These are phyloP conservation scores for Scomberomorus guttatus DNA, from an alignment of 2,797 vertebrate species.

Conservation along the genomic window DNA sequence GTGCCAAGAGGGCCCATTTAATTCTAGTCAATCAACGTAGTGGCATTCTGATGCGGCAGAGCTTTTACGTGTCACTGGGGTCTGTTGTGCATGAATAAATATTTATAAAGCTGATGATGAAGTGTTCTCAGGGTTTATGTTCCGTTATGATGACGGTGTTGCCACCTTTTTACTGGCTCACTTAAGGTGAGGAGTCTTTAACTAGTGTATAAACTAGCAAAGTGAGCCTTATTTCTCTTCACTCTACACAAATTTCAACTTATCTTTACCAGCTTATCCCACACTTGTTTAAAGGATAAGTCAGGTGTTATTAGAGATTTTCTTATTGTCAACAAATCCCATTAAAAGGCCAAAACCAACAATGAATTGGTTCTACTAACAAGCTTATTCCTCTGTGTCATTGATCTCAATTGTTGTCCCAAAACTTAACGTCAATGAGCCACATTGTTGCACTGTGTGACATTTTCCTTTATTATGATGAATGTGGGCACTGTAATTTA, in stretches of 20 bases:
- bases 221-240: background rate
- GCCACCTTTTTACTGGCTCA: background rate
- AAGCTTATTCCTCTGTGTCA: background rate
- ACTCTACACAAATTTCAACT: background rate
- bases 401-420: background rate
- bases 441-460: background rate
- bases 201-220: background rate
- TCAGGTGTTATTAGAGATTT: background rate
- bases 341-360: background rate
- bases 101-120: slow-evolving; percentile 65
- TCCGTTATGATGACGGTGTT: slow-evolving; percentile 43
- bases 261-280: background rate
- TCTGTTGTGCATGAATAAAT: slow-evolving; percentile 57
- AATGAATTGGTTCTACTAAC: background rate
- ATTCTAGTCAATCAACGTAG: slow-evolving; percentile 64
- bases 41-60: slow-evolving; percentile 44
- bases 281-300: background rate
- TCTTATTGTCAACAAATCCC: background rate
- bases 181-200: background rate
- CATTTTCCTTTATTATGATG: background rate
- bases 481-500: background rate
- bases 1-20: slow-evolving; percentile 64
- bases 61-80: slow-evolving; percentile 41
- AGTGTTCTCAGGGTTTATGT: slow-evolving; percentile 43
- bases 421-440: background rate